Conservation (phyloP, 1,140 invertebrate genomes). For the Drosophila pectinifera region DNA sequence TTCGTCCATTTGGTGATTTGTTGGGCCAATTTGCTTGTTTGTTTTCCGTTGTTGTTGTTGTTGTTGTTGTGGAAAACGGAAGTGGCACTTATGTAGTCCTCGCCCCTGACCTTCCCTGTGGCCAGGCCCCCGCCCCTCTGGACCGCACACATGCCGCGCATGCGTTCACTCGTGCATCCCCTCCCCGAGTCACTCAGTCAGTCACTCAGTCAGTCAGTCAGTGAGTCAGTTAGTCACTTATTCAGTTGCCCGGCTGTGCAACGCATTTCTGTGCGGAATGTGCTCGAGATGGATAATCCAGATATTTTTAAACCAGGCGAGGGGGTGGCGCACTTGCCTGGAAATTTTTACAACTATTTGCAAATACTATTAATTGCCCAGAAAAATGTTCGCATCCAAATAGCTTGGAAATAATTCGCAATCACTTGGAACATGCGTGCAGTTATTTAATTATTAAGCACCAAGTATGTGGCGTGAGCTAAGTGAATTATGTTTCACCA, state of each 20-base stretch:
- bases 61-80: conserved; percentile 44
- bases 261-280: conserved; percentile 21
- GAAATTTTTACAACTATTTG: conserved; percentile 20
- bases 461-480: conserved; percentile 6
- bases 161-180: conserved; percentile 33
- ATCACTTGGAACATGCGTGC: conserved; percentile 2
- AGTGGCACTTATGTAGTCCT: conserved; percentile 31
- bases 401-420: conserved; percentile 11
- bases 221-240: background rate
- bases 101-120: conserved; percentile 26
- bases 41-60: conserved; percentile 5
- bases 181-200: conserved; percentile 11
- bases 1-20: conserved; percentile 27
- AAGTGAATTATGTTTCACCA: background rate
- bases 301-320: conserved; percentile 41
- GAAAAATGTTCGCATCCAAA: conserved; percentile 18
- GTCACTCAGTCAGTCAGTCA: conserved; percentile 10
- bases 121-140: background rate
- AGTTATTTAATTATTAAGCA: conserved; percentile 13
- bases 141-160: conserved; percentile 49
- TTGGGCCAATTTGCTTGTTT: conserved; percentile 31
- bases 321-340: conserved; percentile 1
- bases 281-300: conserved; percentile 27
- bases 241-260: conserved; percentile 17
- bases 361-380: conserved; percentile 26